A percentile compares a stretch with the other conserved stretches of the same genome.
Conservation (phyloP, 2,113 vertebrate genomes). For the Esox niger region DNA sequence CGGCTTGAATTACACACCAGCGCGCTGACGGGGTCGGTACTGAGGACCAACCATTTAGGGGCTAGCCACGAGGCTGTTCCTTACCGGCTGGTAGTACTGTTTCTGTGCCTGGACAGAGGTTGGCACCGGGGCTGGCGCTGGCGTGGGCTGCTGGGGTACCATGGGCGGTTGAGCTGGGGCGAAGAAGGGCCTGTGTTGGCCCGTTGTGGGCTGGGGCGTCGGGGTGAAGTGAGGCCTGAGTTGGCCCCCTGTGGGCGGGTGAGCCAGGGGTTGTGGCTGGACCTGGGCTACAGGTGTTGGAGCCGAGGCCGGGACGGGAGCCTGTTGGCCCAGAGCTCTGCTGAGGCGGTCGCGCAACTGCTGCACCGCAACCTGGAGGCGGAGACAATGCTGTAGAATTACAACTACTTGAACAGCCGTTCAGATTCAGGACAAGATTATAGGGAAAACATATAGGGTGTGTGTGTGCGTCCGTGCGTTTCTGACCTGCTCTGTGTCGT, state of each 20-base stretch:
- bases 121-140: conserved; percentile 17
- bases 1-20: not conserved
- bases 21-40: no score
- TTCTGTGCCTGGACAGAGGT: conserved; percentile 35
- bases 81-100: conserved; percentile 73
- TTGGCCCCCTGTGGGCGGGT: conserved; percentile 42
- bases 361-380: conserved; percentile 73
- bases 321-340: conserved; percentile 81
- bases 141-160: conserved; percentile 39
- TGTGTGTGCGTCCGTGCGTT: not conserved
- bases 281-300: conserved; percentile 48
- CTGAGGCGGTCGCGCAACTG: conserved; percentile 85
- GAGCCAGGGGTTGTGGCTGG: conserved; percentile 39
- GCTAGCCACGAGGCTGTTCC: conserved; percentile 37
- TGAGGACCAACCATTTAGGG: not conserved
- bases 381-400: not conserved
- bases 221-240: conserved; percentile 26
- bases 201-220: conserved; percentile 47
- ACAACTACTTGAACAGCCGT: not conserved
- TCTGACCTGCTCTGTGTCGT: conserved; percentile 80
- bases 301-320: conserved; percentile 8
- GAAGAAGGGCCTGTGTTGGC: conserved; percentile 46
- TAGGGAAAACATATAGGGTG: not conserved
- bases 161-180: conserved; percentile 52
- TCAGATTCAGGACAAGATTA: not conserved